Base-by-base conservation (phyloP, 2,797 vertebrate species). In the Rousettus madagascariensis region DNA sequence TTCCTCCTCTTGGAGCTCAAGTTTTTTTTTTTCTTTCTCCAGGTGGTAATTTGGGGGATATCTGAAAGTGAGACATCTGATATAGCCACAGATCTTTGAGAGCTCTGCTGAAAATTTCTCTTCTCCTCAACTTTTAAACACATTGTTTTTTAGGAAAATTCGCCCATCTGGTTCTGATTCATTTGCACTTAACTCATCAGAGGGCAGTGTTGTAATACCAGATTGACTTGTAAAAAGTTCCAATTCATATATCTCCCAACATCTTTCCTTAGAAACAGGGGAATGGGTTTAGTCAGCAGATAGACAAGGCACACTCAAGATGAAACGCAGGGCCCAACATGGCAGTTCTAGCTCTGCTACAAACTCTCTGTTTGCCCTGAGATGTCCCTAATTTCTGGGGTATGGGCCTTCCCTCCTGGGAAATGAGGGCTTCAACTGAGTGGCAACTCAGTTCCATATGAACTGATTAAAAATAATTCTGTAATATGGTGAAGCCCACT, bases 101-200 rank as follows among this genome's bases (percentile, higher is more conserved):
- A 69, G 19, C 65, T 61, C 83, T 11, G 24, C 72, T 71, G 69
- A 90, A 91, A 91, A 63, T 30, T 74, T 80, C 49, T 55, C 74
- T 91, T 92, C 69, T 80, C 57, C 63, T 82, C 84, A 26, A 90
- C 57, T 90, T 95, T 95, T 82, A 94, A 94, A 78, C 10, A 90
- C 12, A 1, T 57, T 95, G 91, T 92, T 96, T 96, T 96, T 95
- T 38, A 91, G 90, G 68, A 95, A 92, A 85, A 63, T 68, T 75
- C 41, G 24, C 7, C 63, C 96, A 95, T 97, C 95, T 96, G 96
- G 88, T 97, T 96, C 96, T 94, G 90, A 96, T 96, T 96, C 91
- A 94, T 96, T 94, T 95, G 82, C 78, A 96, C 95, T 96, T 94
- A 96, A 96, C 82, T 94, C 95, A 95, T 96, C 71, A 90, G 85